Percentiles rank a stretch among this genome's conserved stretches.
Conservation (phyloP, 2,888 invertebrate species). For the Caenorhabditis wallacei region DNA sequence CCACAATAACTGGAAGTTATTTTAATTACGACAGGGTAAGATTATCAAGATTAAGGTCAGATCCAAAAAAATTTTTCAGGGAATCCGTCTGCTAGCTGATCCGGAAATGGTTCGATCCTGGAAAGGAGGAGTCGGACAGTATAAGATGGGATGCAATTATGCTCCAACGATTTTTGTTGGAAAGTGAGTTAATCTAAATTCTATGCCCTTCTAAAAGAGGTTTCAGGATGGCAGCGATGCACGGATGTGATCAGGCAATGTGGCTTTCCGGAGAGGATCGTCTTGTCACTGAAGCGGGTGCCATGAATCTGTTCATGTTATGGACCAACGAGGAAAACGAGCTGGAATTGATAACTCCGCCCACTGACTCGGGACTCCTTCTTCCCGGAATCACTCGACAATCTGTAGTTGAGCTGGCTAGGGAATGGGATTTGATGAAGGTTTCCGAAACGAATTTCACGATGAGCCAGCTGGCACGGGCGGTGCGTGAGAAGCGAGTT, state of each 20-base stretch:
- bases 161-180: slow-evolving; percentile 85
- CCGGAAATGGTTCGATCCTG: slow-evolving; percentile 89
- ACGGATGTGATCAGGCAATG: slow-evolving; percentile 90
- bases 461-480: slow-evolving; percentile 90
- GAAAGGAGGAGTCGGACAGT: slow-evolving; percentile 93
- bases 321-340: slow-evolving; percentile 92
- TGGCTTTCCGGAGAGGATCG: slow-evolving; percentile 97
- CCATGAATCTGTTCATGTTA: slow-evolving; percentile 97
- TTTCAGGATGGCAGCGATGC: slow-evolving; percentile 45
- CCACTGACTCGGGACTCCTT: slow-evolving; percentile 91
- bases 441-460: slow-evolving; percentile 90
- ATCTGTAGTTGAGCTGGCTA: slow-evolving; percentile 90
- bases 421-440: slow-evolving; percentile 90
- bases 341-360: slow-evolving; percentile 93
- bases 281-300: slow-evolving; percentile 96
- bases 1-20: slow-evolving; percentile 95
- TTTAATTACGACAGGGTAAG: slow-evolving; percentile 85
- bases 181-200: slow-evolving; percentile 84
- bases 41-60: background rate
- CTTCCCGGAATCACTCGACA: slow-evolving; percentile 95
- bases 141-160: slow-evolving; percentile 92
- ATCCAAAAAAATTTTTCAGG: slow-evolving; percentile 21
- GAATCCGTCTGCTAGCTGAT: slow-evolving; percentile 93
- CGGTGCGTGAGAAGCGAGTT: slow-evolving; percentile 91
- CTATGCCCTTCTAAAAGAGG: background rate